A percentile compares a stretch with the other conserved stretches of the same genome.
Conservation (phyloP, 2,797 vertebrate genomes). For the Euthynnus affinis region DNA sequence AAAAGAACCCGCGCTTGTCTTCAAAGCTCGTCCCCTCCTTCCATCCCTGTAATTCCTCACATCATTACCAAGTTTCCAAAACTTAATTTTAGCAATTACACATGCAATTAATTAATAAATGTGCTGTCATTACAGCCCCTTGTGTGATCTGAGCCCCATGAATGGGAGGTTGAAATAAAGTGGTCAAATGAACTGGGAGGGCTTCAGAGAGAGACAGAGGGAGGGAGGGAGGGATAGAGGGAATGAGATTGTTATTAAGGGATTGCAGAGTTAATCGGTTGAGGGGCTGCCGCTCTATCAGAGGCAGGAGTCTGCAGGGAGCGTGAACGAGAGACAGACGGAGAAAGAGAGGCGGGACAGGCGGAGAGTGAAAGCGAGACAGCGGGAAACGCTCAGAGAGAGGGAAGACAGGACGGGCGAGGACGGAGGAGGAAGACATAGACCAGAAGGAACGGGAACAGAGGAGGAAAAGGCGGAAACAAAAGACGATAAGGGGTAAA, state of each 20-base stretch:
- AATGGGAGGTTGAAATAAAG: conserved; percentile 82
- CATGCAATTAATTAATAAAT: conserved; percentile 92
- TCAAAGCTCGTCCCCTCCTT: conserved; percentile 76
- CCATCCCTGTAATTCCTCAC: conserved; percentile 86
- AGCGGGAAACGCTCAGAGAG: conserved; percentile 66
- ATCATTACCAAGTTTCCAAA: conserved; percentile 90
- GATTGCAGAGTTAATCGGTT: conserved; percentile 83
- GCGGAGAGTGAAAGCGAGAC: conserved; percentile 65
- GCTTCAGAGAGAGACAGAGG: conserved; percentile 72
- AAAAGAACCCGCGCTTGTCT: conserved; percentile 75
- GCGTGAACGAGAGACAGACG: conserved; percentile 62
- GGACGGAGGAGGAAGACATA: conserved; percentile 41
- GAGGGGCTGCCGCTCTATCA: conserved; percentile 75
- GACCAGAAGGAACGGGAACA: conserved; percentile 46
- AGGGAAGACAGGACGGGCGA: conserved; percentile 54
- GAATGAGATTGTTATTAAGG: conserved; percentile 83
- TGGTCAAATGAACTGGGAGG: conserved; percentile 83
- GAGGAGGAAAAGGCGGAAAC: conserved; percentile 53
- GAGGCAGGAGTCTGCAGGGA: conserved; percentile 76
- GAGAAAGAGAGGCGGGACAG: conserved; percentile 67
- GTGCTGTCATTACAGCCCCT: conserved; percentile 89
- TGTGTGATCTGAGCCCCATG: conserved; percentile 85
- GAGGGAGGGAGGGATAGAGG: conserved; percentile 68
- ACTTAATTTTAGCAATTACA: conserved; percentile 92
- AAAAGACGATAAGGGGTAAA: conserved; percentile 62